Percentiles rank a stretch among this genome's conserved stretches.
Conservation (phyloP, 2,113 vertebrate species). For the Ochotona princeps region DNA sequence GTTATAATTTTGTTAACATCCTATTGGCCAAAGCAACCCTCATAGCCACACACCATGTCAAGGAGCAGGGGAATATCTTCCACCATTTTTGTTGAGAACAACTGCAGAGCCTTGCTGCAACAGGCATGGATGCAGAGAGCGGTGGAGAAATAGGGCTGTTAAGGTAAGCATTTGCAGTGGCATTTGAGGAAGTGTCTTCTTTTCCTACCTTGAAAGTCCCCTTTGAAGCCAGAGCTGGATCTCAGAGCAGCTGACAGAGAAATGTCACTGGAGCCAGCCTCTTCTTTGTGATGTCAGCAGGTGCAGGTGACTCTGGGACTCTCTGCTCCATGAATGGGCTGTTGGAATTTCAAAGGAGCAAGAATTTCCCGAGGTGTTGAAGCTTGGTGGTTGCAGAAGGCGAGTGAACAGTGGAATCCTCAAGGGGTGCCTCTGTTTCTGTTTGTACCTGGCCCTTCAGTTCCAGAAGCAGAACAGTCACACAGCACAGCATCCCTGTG, state of each 20-base stretch:
- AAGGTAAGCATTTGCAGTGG: background rate
- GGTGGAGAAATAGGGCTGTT: background rate
- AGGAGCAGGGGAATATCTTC: background rate
- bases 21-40: background rate
- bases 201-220: constrained; percentile 40
- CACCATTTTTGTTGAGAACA: background rate
- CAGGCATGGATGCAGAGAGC: background rate
- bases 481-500: background rate
- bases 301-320: background rate
- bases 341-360: constrained; percentile 15
- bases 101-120: background rate
- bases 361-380: background rate
- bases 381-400: background rate
- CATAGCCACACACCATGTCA: background rate
- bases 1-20: background rate
- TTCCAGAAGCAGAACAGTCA: background rate
- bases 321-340: background rate
- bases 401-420: background rate
- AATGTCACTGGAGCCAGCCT: background rate
- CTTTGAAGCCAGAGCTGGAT: background rate
- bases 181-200: background rate
- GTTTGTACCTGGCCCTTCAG: background rate
- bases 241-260: background rate
- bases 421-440: background rate
- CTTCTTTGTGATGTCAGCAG: background rate